phyloP scores from a whole-genome alignment of 2,797 vertebrate genomes.

The Psittacula derbiana region DNA sequence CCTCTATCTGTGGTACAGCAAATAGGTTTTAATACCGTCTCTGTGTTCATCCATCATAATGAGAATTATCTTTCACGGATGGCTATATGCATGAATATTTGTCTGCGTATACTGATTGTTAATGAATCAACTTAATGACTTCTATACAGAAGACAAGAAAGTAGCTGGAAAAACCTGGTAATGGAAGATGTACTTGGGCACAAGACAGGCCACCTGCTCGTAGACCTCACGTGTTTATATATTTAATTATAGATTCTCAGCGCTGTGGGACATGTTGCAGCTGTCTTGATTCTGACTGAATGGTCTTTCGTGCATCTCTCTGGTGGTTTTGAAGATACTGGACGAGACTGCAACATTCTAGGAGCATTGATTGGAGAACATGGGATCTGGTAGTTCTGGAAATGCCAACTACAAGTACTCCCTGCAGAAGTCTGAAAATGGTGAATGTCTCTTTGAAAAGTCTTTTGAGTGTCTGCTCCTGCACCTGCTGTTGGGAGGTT shows the following conservation, averaged over 20 bases:
- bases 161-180: background rate
- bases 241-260: background rate
- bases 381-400: conserved; percentile 85
- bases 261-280: background rate
- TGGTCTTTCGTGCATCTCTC: background rate
- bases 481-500: background rate
- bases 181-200: background rate
- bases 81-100: background rate
- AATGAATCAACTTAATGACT: background rate
- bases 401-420: conserved; percentile 56
- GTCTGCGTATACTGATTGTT: background rate
- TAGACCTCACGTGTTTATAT: background rate
- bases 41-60: background rate
- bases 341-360: background rate
- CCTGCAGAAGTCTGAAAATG: conserved; percentile 78
- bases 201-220: accelerated
- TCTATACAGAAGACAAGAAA: background rate
- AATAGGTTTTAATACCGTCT: background rate
- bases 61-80: background rate
- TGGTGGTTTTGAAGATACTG: background rate
- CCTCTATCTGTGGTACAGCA: background rate
- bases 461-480: background rate
- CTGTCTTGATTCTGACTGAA: background rate
- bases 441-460: conserved; percentile 56
- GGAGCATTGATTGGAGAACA: conserved; percentile 49